A percentile compares a stretch with the other conserved stretches of the same genome.
Evolutionary conservation across 1,140 invertebrate species (phyloP).

Genomic region (Heliconius hewitsoni): DNA sequence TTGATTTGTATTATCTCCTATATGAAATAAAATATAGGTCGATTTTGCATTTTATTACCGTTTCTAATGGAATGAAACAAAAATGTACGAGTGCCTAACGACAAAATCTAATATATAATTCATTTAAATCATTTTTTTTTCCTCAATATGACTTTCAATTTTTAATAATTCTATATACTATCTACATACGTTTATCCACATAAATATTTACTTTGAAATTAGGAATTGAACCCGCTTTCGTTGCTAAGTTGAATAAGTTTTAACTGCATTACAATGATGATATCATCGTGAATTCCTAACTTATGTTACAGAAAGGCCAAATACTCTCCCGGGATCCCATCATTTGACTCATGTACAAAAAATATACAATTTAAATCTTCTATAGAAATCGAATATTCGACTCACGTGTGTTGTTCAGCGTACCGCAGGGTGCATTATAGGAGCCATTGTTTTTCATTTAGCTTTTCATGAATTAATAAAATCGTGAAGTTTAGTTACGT

Average conservation of each 20-base stretch:
- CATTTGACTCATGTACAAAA: neutral
- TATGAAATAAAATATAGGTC: no score
- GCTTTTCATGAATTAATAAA: neutral
- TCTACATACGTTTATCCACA: no score
- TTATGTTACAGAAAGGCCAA: neutral
- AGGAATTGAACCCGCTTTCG: no score
- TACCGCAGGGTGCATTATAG: slow-evolving; percentile 8
- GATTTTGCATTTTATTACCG: no score
- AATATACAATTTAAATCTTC: neutral
- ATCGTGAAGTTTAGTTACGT: neutral
- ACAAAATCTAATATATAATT: no score
- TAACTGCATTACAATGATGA: neutral
- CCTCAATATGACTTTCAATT: no score
- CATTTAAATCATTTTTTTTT: no score
- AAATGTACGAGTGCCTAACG: no score
- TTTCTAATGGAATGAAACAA: no score
- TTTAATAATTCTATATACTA: no score
- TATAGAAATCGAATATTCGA: neutral
- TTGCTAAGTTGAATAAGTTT: neutral
- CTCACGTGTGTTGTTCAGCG: neutral
- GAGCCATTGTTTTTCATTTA: neutral
- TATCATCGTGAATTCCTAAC: neutral
- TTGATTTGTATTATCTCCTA: no score
- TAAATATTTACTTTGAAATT: no score
- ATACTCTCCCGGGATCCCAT: neutral